These are phyloP conservation scores for Drosophila pseudotakahashii DNA, from an alignment of 2,888 invertebrate species.

Conservation along the genomic window DNA sequence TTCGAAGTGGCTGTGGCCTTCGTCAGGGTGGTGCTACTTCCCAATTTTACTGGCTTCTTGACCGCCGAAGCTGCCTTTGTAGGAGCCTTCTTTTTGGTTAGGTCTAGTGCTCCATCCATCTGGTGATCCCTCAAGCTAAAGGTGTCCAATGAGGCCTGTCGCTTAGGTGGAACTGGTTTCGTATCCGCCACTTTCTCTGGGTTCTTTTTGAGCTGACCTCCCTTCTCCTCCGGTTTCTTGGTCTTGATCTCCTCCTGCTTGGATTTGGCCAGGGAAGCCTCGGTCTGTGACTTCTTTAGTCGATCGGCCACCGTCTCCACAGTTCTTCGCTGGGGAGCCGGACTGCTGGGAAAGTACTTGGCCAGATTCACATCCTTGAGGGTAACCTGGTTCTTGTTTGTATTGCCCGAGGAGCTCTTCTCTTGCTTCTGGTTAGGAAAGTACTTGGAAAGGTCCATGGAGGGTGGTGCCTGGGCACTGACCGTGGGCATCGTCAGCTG, in stretches of 20 bases:
- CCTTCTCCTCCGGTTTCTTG: neutral
- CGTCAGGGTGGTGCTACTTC: constrained; percentile 6
- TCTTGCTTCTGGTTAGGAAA: constrained; percentile 83
- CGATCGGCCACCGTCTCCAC: constrained; percentile 80
- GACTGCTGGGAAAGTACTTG: constrained; percentile 83
- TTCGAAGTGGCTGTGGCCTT: constrained; percentile 61
- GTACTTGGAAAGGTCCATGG: constrained; percentile 83
- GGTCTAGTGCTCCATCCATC: constrained; percentile 83
- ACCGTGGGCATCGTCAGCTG: constrained; percentile 82
- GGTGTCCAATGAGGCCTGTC: constrained; percentile 62
- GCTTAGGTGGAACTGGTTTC: constrained; percentile 52
- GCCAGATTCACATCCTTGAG: constrained; percentile 83
- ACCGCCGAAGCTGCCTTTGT: constrained; percentile 10
- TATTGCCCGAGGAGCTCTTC: constrained; percentile 68
- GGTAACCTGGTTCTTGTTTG: constrained; percentile 83
- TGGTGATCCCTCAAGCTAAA: constrained; percentile 83
- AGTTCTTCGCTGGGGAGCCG: constrained; percentile 78
- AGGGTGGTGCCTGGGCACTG: constrained; percentile 73
- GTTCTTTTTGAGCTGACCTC: neutral
- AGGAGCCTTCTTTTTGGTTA: constrained; percentile 71
- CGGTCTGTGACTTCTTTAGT: constrained; percentile 78
- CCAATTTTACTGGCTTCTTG: constrained; percentile 17
- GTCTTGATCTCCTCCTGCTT: neutral
- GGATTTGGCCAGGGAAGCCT: constrained; percentile 52
- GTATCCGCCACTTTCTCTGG: constrained; percentile 10